These are phyloP conservation scores for Tapirus indicus DNA, from an alignment of 2,797 vertebrate species.

Conservation along the genomic window DNA sequence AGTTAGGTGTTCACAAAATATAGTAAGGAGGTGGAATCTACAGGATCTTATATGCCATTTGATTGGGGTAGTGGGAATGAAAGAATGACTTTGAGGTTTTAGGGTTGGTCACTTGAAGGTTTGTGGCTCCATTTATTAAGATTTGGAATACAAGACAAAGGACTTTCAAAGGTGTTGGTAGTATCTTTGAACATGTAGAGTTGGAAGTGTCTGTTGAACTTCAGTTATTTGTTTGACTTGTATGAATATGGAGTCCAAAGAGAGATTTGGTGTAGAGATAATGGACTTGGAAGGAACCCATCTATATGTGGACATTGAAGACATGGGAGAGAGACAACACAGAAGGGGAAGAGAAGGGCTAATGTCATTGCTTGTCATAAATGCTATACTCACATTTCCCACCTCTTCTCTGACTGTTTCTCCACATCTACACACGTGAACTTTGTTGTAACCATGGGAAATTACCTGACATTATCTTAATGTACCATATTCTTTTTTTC, in stretches of 20 bases:
- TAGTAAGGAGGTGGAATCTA: not conserved
- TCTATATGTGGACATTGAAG: not conserved
- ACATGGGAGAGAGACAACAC: not conserved
- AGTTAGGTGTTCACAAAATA: not conserved
- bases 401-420: not conserved
- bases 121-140: not conserved
- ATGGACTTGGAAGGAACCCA: not conserved
- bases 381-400: not conserved
- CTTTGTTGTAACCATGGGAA: not conserved
- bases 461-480: not conserved
- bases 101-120: not conserved
- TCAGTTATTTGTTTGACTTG: not conserved
- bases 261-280: not conserved
- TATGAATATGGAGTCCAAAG: not conserved
- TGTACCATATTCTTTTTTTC: not conserved
- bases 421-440: not conserved
- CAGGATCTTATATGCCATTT: not conserved
- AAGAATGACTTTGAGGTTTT: not conserved
- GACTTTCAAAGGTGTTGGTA: not conserved
- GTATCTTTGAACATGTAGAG: not conserved
- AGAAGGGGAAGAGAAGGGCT: not conserved
- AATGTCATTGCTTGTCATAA: not conserved
- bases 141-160: not conserved
- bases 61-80: not conserved
- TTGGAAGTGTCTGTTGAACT: not conserved